phyloP scores from a whole-genome alignment of 1,140 invertebrate species.

The Sweltsa coloradensis region DNA sequence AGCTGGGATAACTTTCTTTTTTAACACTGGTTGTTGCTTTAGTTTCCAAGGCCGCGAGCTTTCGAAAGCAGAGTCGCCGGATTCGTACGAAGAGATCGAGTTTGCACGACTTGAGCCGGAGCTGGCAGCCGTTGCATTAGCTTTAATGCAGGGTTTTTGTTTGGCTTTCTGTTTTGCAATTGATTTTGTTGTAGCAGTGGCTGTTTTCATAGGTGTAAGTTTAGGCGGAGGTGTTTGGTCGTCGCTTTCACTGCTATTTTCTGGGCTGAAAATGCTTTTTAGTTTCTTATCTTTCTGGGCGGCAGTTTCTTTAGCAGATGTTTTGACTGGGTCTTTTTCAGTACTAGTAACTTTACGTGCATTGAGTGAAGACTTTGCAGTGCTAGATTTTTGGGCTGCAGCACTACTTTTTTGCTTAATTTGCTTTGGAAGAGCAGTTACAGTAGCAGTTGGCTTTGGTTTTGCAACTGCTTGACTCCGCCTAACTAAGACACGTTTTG shows the following conservation, averaged over 20 bases:
- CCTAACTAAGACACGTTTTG: no score
- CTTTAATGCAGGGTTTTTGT: no score
- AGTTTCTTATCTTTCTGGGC: slow-evolving; percentile 48
- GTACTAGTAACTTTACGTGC: neutral
- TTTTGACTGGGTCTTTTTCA: slow-evolving; percentile 16
- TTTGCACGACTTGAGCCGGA: no score
- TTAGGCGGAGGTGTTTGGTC: slow-evolving; percentile 27
- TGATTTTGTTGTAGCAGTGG: slow-evolving; percentile 12
- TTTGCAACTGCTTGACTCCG: slow-evolving; percentile 35
- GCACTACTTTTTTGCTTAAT: slow-evolving; percentile 14
- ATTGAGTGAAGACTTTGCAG: slow-evolving; percentile 8
- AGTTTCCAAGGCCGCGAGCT: no score
- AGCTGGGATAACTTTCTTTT: no score
- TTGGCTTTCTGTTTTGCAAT: slow-evolving; percentile 21
- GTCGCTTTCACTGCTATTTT: slow-evolving; percentile 66
- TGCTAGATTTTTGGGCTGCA: slow-evolving; percentile 8
- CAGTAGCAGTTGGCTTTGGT: slow-evolving; percentile 40
- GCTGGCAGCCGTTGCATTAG: no score
- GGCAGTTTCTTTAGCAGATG: slow-evolving; percentile 19
- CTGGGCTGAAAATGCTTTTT: slow-evolving; percentile 71
- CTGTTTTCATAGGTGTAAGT: slow-evolving; percentile 16
- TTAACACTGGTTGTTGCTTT: no score
- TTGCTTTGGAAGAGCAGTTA: slow-evolving; percentile 26
- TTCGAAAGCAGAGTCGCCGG: no score
- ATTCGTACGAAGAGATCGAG: no score